Percentiles rank a stretch among this genome's conserved stretches.
These are phyloP conservation scores for Turnix velox DNA, from an alignment of 2,113 vertebrate genomes.

Conservation along the genomic window DNA sequence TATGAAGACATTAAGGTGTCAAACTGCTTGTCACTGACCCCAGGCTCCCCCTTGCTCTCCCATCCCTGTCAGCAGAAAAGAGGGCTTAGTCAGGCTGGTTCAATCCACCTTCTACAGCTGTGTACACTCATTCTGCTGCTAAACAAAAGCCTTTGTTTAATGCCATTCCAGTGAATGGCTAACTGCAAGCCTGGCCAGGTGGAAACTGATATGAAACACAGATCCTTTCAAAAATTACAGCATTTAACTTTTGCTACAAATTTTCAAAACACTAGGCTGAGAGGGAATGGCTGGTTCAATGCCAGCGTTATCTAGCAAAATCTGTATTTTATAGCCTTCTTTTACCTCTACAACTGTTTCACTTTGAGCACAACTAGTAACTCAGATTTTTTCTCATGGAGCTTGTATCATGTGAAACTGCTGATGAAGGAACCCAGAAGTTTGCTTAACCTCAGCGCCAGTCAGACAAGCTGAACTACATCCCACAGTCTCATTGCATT, in stretches of 20 bases:
- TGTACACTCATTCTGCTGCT: slow-evolving; percentile 9
- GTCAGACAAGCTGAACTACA: neutral
- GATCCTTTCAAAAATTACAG: neutral
- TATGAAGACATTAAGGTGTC: neutral
- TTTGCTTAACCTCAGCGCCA: neutral
- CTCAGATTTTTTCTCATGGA: neutral
- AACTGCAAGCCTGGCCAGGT: slow-evolving; percentile 17
- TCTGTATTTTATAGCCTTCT: neutral
- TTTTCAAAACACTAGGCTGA: neutral
- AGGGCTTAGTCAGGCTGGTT: slow-evolving; percentile 3
- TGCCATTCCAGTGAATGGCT: neutral
- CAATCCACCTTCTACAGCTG: slow-evolving; percentile 31
- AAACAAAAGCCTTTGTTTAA: slow-evolving; percentile 56
- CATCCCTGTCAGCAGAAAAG: neutral
- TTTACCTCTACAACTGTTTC: neutral
- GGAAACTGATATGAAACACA: slow-evolving; percentile 21
- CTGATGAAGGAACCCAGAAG: neutral
- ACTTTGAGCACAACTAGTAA: neutral
- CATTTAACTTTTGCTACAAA: neutral
- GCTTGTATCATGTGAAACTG: neutral
- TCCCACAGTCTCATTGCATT: neutral
- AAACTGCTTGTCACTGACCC: neutral
- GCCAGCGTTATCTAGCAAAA: neutral
- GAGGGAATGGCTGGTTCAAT: neutral
- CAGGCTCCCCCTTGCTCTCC: neutral